Base-by-base conservation (phyloP, 2,888 invertebrate genomes). In the Standfussiana lucernea region DNA sequence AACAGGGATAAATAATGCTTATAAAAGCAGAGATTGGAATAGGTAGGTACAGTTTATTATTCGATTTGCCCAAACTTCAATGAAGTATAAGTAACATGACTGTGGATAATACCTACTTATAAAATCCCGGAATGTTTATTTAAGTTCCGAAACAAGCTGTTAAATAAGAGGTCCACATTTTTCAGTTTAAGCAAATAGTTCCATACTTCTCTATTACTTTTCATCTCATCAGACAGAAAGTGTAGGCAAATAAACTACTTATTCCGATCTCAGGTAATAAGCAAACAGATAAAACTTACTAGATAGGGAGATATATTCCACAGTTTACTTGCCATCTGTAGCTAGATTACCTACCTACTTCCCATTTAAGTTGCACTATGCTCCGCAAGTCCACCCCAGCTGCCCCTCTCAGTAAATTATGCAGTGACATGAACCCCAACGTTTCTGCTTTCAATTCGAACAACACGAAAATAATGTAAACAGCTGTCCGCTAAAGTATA, bases 401-500 rank as follows among this genome's bases (percentile, higher is more conserved):
- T 28, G 24, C 21, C 24, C n/a, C n/a, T 10, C 18, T 67, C 37
- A 0, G 18, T 11, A 45, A 67, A 40, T 73, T 75, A 81, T 75
- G 59, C 81, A 65, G 59, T n/a, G 50, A 28, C 50, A 82, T 65
- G 64, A 72, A 72, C 24, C 18, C 50, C 15, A 47, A 7, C 50
- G 45, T 24, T 37, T 64, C 53, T 40, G 67, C 10, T 68, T 53
- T 75, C 32, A 66, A 32, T 61, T 70, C 18, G 24, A 66, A 66
- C 35, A 45, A 67, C 37, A 74, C 62, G 18, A 53, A 59, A 69
- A 32, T 81, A 35, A 61, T 45, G 42, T 66, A 50, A 66, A 67
- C 45, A 76, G 13, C 42, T 67, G 62, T 24, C 47, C 8, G 13
- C 40, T 59, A 50, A 72, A 73, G 21, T 67, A 78, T 62, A 21